Conservation (phyloP, 64 coral and sea anemone species). For the Stichodactyla helianthus region DNA sequence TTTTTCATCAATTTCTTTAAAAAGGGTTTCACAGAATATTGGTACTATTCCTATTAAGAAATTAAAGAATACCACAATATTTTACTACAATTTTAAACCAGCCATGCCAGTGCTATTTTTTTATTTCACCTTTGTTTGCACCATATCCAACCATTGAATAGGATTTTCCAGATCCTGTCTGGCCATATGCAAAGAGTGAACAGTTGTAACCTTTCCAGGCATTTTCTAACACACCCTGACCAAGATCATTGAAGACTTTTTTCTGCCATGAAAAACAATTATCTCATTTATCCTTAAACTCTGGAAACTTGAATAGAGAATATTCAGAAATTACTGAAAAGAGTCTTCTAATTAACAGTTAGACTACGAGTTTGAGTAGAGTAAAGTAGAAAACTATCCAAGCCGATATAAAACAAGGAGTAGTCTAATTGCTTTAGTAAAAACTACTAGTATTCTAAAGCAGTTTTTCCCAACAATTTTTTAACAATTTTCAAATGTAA, state of each 20-base stretch:
- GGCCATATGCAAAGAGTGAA: conserved; percentile 91
- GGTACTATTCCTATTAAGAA: conserved; percentile 76
- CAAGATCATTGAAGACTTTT: conserved; percentile 82
- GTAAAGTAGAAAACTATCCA: too few species aligned
- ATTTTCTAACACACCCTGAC: conserved; percentile 71
- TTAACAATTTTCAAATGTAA: too few species aligned
- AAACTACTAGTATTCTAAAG: too few species aligned
- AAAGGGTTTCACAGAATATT: conserved; percentile 85
- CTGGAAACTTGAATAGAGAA: too few species aligned
- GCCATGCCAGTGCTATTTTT: neutral
- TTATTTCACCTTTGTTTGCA: conserved; percentile 67
- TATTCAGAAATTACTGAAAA: too few species aligned
- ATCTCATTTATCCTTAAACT: too few species aligned
- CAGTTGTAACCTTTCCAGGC: conserved; percentile 95
- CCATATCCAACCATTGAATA: conserved; percentile 97
- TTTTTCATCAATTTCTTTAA: conserved; percentile 57
- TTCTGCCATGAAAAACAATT: conserved; percentile 28
- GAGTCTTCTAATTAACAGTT: too few species aligned
- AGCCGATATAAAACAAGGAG: too few species aligned
- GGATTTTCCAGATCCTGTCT: conserved; percentile 92
- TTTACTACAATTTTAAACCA: too few species aligned
- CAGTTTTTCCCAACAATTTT: too few species aligned
- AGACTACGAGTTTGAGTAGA: too few species aligned
- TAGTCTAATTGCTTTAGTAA: too few species aligned
- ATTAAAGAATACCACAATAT: neutral